These are phyloP conservation scores for Okapia johnstoni DNA, from an alignment of 2,113 vertebrate genomes.

Conservation along the genomic window DNA sequence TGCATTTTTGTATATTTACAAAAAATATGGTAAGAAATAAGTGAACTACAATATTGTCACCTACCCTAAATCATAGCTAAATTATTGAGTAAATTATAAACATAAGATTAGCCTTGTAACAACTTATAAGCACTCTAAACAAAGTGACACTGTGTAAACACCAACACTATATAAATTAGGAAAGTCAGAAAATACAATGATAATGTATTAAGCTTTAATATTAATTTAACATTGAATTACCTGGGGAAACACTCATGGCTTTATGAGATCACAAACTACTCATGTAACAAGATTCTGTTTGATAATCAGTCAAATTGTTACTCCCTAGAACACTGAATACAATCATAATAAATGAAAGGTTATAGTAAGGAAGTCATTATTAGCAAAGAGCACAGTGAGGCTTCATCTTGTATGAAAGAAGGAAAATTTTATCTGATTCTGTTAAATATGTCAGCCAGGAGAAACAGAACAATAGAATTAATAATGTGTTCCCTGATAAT, in stretches of 20 bases:
- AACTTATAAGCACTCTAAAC: background rate
- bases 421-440: background rate
- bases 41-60: background rate
- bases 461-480: conserved; percentile 48
- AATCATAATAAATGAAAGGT: background rate
- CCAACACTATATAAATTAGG: background rate
- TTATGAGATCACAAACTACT: background rate
- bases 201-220: background rate
- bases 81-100: background rate
- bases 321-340: background rate
- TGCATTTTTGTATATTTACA: background rate
- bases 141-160: background rate
- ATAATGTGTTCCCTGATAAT: background rate
- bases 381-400: background rate
- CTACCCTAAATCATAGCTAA: background rate
- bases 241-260: background rate
- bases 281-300: background rate
- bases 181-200: background rate
- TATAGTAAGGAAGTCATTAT: conserved; percentile 2
- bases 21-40: background rate
- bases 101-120: background rate
- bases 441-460: conserved; percentile 22
- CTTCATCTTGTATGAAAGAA: conserved; percentile 20
- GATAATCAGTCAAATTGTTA: background rate
- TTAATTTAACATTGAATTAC: background rate